A percentile compares a stretch with the other conserved stretches of the same genome.
These are phyloP conservation scores for Druceiella hillmani DNA, from an alignment of 2,888 invertebrate genomes.

Conservation along the genomic window DNA sequence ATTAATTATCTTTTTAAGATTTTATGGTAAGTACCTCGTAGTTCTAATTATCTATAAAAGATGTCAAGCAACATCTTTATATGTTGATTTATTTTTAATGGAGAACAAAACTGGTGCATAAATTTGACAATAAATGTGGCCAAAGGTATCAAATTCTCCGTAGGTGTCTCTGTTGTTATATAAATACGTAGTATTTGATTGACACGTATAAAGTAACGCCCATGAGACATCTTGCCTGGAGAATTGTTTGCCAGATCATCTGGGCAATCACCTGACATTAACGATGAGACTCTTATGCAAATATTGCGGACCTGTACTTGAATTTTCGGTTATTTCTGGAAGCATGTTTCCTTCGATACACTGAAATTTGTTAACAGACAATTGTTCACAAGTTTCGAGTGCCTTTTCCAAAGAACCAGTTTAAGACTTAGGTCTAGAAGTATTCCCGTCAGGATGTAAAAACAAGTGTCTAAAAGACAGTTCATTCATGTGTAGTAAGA, in stretches of 20 bases:
- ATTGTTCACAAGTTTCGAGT: not conserved
- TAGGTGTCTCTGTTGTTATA: not conserved
- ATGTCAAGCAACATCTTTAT: conserved; percentile 5
- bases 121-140: too few species aligned
- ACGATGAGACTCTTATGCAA: not conserved
- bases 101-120: conserved; percentile 7
- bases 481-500: too few species aligned
- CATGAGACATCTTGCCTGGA: not conserved
- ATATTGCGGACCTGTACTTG: not conserved
- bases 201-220: too few species aligned
- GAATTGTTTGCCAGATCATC: not conserved
- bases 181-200: not conserved
- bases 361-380: not conserved
- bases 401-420: not conserved
- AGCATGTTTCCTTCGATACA: too few species aligned
- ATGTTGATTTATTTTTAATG: conserved; percentile 5
- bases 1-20: not conserved
- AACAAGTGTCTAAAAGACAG: too few species aligned
- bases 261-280: not conserved
- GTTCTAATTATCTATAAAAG: not conserved
- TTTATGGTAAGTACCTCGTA: conserved; percentile 4
- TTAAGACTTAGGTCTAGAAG: too few species aligned
- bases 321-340: too few species aligned
- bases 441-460: too few species aligned
- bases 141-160: not conserved